Conservation (phyloP, 2,113 vertebrate species). For the Prinia subflava region DNA sequence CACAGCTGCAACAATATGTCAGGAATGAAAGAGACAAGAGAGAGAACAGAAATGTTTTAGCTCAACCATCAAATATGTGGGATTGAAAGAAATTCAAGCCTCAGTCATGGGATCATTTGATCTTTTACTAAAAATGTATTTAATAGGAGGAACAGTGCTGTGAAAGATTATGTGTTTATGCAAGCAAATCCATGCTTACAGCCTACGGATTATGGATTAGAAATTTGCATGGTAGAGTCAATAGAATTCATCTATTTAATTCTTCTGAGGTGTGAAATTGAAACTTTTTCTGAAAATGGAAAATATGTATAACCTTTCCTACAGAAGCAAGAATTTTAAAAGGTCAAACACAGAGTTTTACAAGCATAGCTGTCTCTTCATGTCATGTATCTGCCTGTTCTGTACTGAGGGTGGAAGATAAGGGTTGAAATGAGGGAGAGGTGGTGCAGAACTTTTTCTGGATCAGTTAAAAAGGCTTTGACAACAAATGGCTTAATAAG, state of each 20-base stretch:
- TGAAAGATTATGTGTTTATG: neutral
- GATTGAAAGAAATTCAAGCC: neutral
- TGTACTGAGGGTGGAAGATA: neutral
- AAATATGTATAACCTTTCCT: neutral
- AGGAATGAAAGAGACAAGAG: neutral
- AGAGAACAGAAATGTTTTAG: neutral
- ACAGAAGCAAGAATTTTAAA: neutral
- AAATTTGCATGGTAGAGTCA: neutral
- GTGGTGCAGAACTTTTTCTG: neutral
- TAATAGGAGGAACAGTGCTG: neutral
- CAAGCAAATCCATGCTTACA: neutral
- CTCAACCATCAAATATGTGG: neutral
- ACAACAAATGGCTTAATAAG: neutral
- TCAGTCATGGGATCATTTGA: neutral
- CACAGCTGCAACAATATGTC: neutral
- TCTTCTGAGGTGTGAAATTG: neutral
- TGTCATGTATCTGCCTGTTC: neutral
- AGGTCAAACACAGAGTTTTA: neutral
- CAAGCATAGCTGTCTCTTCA: neutral
- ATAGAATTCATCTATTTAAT: neutral
- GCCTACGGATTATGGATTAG: neutral
- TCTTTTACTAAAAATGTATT: neutral
- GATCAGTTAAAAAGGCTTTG: neutral
- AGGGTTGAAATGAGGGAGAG: neutral
- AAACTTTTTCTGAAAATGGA: neutral